Evolutionary conservation across 2,888 invertebrate species (phyloP), one percentile per base, ranked within the genome.

Genomic region (Lepidochitona cinerea): DNA sequence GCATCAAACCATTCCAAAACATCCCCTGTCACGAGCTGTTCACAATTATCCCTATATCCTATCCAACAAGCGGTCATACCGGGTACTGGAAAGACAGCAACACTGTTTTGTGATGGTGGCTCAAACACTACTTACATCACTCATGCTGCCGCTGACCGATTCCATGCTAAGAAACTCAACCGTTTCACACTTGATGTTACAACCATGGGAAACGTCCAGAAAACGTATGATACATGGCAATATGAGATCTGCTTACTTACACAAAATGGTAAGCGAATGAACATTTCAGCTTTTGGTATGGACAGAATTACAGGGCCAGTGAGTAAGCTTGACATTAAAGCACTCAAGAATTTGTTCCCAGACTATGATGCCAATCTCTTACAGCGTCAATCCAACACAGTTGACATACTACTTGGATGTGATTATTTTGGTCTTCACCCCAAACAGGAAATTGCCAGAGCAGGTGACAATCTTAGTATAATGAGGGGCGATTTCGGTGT

Each of bases 71-170:
- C 23, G 7, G 54, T 54, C 26, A 26, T 54, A n/a, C 12, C 54
- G 23, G 49, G 68, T 6, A 52, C 68, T 18, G 53, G 52, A 12
- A 69, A 53, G 23, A 18, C 9, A 18, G 69, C 52, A 4, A 69
- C 53, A 52, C 9, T 69, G 2, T 69, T 69, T n/a, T 52, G 33
- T 69, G 69, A 52, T 69, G 69, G 69, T 49, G 53, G 69, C 12
- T 69, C 69, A 23, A 69, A 69, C 14, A 68, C 68, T 0, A 68
- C 68, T 12, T 69, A 69, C 52, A 69, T 69, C 2, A 69, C 53
- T 2, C 69, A 52, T 33, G 12, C 6, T 52, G 69, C 69, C 12
- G 52, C 53, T 33, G 69, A 68, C 49, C 68, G 49, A 6, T n/a
- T 29, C n/a, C 37, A 68, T 0, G 68, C 33, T 12, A 37, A 52